These are phyloP conservation scores for Cyrtodaria siliqua DNA, from an alignment of 2,888 invertebrate species.

Conservation along the genomic window DNA sequence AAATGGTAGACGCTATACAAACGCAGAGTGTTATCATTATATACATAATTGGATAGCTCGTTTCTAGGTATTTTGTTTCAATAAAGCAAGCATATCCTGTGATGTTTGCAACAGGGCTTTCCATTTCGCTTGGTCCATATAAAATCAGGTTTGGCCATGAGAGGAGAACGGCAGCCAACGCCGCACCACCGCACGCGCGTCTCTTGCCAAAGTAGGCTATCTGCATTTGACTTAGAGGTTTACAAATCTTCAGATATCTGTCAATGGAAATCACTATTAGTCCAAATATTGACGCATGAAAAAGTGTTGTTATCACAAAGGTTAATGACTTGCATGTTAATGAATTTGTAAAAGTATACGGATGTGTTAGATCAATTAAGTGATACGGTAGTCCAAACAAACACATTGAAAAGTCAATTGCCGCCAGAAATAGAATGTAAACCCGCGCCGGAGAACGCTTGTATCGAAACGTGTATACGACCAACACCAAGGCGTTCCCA, in stretches of 20 bases:
- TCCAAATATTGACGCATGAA: slow-evolving; percentile 69
- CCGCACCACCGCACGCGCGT: slow-evolving; percentile 53
- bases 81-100: slow-evolving; percentile 74
- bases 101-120: slow-evolving; percentile 53
- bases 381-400: slow-evolving; percentile 75
- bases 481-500: slow-evolving; percentile 72
- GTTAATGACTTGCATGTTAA: slow-evolving; percentile 67
- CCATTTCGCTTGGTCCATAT: slow-evolving; percentile 71
- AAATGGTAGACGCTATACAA: slow-evolving; percentile 45
- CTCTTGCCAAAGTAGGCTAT: slow-evolving; percentile 68
- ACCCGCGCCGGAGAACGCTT: slow-evolving; percentile 72
- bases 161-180: slow-evolving; percentile 47
- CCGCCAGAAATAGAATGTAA: slow-evolving; percentile 73
- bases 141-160: slow-evolving; percentile 72
- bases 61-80: slow-evolving; percentile 59
- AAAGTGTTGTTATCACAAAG: slow-evolving; percentile 61
- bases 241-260: slow-evolving; percentile 77
- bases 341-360: slow-evolving; percentile 67
- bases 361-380: slow-evolving; percentile 72
- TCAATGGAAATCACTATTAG: slow-evolving; percentile 74
- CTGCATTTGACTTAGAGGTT: slow-evolving; percentile 69
- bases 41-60: slow-evolving; percentile 68
- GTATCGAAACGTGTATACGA: slow-evolving; percentile 73
- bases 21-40: slow-evolving; percentile 42
- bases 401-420: slow-evolving; percentile 73